These are phyloP conservation scores for Caenorhabditis virilis DNA, from an alignment of 2,888 invertebrate genomes.

Conservation along the genomic window DNA sequence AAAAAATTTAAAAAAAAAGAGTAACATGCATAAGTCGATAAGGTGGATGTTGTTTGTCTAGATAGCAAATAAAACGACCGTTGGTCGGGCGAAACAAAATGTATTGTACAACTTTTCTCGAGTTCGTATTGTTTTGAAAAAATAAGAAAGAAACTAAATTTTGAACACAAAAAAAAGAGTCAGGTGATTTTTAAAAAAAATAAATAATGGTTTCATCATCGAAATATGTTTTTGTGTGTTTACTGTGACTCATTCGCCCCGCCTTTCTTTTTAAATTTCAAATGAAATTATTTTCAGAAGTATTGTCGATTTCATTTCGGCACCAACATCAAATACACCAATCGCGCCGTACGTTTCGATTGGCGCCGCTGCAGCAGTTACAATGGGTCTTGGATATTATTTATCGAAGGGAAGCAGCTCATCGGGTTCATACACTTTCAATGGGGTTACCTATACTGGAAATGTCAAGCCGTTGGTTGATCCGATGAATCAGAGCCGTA, in stretches of 20 bases:
- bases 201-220: not conserved
- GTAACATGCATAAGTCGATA: no score
- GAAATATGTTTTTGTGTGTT: not conserved
- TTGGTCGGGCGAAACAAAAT: no score
- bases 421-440: conserved; percentile 21
- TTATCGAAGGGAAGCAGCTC: conserved; percentile 29
- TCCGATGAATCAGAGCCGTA: conserved; percentile 55
- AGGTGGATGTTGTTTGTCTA: no score
- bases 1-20: no score
- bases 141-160: no score
- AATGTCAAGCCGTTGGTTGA: conserved; percentile 52
- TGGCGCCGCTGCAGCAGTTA: conserved; percentile 52
- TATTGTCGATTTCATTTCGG: conserved; percentile 39
- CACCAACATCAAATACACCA: conserved; percentile 14
- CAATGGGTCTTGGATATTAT: conserved; percentile 57
- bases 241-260: not conserved
- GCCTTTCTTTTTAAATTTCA: not conserved
- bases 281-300: conserved; percentile 17
- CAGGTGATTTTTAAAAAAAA: not conserved
- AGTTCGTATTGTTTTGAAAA: not conserved
- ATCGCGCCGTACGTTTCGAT: conserved; percentile 34
- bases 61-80: no score
- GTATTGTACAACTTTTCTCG: no score
- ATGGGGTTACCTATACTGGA: conserved; percentile 32
- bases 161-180: not conserved